phyloP scores from a whole-genome alignment of 2,113 vertebrate genomes.

The Sinosuthora webbiana region DNA sequence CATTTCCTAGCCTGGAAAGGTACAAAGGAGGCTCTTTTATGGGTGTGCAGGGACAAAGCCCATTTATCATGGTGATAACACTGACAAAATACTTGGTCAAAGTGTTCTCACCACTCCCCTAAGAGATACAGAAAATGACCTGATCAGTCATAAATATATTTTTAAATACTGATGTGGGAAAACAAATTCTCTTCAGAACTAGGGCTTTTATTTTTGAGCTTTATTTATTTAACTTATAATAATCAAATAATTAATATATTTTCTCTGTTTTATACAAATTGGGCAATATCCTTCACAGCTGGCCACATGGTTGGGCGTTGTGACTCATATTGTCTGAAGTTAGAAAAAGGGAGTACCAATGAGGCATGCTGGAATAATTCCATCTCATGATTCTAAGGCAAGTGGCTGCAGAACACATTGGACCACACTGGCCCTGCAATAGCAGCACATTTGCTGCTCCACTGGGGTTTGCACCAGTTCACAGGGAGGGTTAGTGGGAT shows the following conservation, averaged over 20 bases:
- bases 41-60: neutral
- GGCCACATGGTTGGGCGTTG: neutral
- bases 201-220: constrained; percentile 67
- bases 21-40: constrained; percentile 13
- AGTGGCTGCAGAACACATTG: neutral
- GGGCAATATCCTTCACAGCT: constrained; percentile 24
- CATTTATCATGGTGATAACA: neutral
- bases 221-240: constrained; percentile 79
- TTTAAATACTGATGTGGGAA: constrained; percentile 51
- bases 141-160: constrained; percentile 64
- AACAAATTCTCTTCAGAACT: constrained; percentile 44
- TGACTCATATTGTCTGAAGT: neutral
- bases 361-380: neutral
- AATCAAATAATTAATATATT: constrained; percentile 73
- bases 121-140: constrained; percentile 1
- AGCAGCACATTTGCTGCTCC: neutral
- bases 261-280: constrained; percentile 27
- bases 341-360: neutral
- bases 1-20: neutral
- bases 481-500: neutral
- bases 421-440: neutral
- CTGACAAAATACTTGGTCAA: constrained; percentile 14
- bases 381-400: neutral
- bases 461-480: neutral
- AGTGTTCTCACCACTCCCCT: neutral